Evolutionary conservation across 2,113 vertebrate genomes (phyloP), one percentile per base, ranked within the genome.

Genomic region (Antechinus stuartii): DNA sequence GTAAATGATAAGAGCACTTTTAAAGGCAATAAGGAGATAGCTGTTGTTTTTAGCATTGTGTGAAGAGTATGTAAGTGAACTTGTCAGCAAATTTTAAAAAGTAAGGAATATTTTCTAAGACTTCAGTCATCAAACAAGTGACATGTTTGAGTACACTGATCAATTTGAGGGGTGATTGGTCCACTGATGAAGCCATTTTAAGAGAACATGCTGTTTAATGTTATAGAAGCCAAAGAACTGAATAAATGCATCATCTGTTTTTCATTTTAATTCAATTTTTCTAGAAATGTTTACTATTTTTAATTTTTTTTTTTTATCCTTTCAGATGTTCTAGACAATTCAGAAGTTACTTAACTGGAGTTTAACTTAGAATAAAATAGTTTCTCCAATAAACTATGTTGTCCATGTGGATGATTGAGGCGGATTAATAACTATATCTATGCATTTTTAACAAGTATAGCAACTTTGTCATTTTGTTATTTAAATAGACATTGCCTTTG

Each of bases 161-260:
- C 96, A 97, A 3, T 95, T 97, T 98, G 97, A 97, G 97, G 96
- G 94, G 96, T 98, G 97, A 96, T 96, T 3, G 27, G 97, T 95
- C 95, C 61, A 91, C 96, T 98, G 98, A 98, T 97, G 96, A 98
- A 98, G 96, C 96, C 96, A 97, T 97, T 98, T 96, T 96, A 98
- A 97, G 98, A 97, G 97, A 98, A 97, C 96, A 94, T 97, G 96
- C 96, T 96, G 97, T 97, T 98, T 98, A 97, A 98, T 97, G 97
- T 97, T 95, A 97, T 91, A 97, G 96, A 98, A 98, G 97, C 96
- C 93, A 92, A 97, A 97, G 90, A 97, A 90, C 95, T n/a, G 96
- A 98, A 96, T 97, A 98, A 97, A 97, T 95, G 91, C 94, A 89
- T 98, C 98, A 98, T 98, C 97, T 98, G 98, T 96, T 98, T 97